These are phyloP conservation scores for Lutjanus erythropterus DNA, from an alignment of 2,113 vertebrate genomes.

Conservation along the genomic window DNA sequence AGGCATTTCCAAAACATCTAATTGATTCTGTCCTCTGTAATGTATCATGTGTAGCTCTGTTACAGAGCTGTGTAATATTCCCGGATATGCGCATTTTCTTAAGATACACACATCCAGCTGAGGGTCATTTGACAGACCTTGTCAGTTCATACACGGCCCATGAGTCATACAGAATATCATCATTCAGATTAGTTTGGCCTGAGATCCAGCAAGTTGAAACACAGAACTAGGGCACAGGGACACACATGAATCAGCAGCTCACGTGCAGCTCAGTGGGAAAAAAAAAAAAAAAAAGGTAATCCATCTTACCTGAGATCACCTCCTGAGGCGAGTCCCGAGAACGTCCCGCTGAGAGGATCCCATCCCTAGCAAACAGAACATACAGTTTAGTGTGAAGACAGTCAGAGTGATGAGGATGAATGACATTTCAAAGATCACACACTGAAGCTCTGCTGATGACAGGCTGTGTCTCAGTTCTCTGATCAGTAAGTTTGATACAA, in stretches of 20 bases:
- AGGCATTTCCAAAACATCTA: slow-evolving; percentile 28
- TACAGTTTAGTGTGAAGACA: slow-evolving; percentile 1
- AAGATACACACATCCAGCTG: neutral
- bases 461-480: neutral
- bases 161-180: slow-evolving; percentile 32
- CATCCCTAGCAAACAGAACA: slow-evolving; percentile 53
- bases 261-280: neutral
- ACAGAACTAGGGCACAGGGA: slow-evolving; percentile 5
- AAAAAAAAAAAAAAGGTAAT: slow-evolving; percentile 14
- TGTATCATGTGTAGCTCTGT: slow-evolving; percentile 18
- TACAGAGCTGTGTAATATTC: slow-evolving; percentile 1
- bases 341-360: neutral
- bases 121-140: slow-evolving; percentile 10
- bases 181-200: neutral
- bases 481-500: neutral
- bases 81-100: slow-evolving; percentile 13
- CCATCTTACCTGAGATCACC: slow-evolving; percentile 65
- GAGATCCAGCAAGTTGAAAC: slow-evolving; percentile 12
- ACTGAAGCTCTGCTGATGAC: neutral
- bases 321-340: neutral
- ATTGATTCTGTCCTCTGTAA: slow-evolving; percentile 27
- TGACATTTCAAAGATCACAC: slow-evolving; percentile 15
- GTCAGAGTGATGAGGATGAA: neutral
- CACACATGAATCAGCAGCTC: slow-evolving; percentile 45
- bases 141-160: neutral